These are phyloP conservation scores for Sebastes oblongus DNA, from an alignment of 2,797 vertebrate species.

Conservation along the genomic window DNA sequence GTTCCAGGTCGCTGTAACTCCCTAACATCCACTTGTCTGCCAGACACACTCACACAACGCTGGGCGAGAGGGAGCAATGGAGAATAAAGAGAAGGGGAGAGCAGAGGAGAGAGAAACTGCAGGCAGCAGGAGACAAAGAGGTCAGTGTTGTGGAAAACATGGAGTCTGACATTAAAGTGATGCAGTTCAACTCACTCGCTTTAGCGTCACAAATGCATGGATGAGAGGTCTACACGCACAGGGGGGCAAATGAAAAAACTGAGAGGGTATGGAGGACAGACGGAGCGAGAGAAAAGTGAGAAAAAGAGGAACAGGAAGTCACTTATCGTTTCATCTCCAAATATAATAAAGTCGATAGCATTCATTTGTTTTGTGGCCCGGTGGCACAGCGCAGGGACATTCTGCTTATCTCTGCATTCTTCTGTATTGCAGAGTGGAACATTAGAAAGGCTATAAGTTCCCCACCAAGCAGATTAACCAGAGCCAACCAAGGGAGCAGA, in stretches of 20 bases:
- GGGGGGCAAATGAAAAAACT: background rate
- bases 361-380: slow-evolving; percentile 52
- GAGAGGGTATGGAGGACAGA: slow-evolving; percentile 17
- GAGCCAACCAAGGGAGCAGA: slow-evolving; percentile 60
- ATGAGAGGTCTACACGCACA: slow-evolving; percentile 20
- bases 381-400: slow-evolving; percentile 10
- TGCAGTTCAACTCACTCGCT: slow-evolving; percentile 62
- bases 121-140: slow-evolving; percentile 77
- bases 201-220: slow-evolving; percentile 37
- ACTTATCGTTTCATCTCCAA: slow-evolving; percentile 27
- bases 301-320: background rate
- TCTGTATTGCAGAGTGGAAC: slow-evolving; percentile 56
- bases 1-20: slow-evolving; percentile 60
- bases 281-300: background rate
- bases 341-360: slow-evolving; percentile 32
- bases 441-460: slow-evolving; percentile 63
- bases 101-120: slow-evolving; percentile 62
- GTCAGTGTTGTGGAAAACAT: slow-evolving; percentile 78
- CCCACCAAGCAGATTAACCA: slow-evolving; percentile 74
- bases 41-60: slow-evolving; percentile 28
- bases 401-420: slow-evolving; percentile 63
- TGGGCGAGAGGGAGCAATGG: slow-evolving; percentile 17
- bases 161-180: slow-evolving; percentile 74
- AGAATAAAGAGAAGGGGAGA: slow-evolving; percentile 40
- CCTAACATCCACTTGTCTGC: slow-evolving; percentile 43